phyloP scores from a whole-genome alignment of 2,113 vertebrate species.

The Lethenteron reissneri region DNA sequence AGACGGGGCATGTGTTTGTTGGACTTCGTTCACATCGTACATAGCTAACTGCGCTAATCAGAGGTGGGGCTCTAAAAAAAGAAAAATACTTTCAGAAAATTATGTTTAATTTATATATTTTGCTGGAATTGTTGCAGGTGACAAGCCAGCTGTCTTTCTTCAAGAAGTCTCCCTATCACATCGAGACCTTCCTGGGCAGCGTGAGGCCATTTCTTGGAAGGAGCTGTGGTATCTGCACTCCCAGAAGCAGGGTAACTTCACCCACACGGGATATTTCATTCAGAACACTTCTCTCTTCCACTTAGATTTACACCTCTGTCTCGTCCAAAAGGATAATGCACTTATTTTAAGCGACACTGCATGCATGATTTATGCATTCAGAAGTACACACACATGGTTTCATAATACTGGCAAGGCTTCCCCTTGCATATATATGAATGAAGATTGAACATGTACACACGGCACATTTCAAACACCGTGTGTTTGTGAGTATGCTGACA shows the following conservation, averaged over 20 bases:
- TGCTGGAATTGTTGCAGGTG: neutral
- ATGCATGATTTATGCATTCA: no score
- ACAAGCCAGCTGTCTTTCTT: neutral
- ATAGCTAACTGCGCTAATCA: neutral
- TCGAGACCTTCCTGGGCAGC: conserved; percentile 1
- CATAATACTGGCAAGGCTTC: no score
- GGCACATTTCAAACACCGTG: no score
- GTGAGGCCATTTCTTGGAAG: conserved; percentile 1
- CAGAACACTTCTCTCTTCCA: no score
- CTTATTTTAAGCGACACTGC: no score
- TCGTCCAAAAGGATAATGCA: no score
- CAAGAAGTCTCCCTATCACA: neutral
- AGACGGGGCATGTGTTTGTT: neutral
- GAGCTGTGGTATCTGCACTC: conserved; percentile 1
- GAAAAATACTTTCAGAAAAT: neutral
- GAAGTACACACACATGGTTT: no score
- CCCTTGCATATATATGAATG: no score
- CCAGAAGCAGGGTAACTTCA: neutral
- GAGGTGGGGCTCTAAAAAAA: neutral
- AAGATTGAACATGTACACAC: no score
- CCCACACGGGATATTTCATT: no score
- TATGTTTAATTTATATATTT: neutral
- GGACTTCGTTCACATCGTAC: neutral
- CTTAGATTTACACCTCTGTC: no score
- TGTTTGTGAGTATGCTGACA: no score